phyloP scores from a whole-genome alignment of 2,113 vertebrate species.

The Zosterops borbonicus region DNA sequence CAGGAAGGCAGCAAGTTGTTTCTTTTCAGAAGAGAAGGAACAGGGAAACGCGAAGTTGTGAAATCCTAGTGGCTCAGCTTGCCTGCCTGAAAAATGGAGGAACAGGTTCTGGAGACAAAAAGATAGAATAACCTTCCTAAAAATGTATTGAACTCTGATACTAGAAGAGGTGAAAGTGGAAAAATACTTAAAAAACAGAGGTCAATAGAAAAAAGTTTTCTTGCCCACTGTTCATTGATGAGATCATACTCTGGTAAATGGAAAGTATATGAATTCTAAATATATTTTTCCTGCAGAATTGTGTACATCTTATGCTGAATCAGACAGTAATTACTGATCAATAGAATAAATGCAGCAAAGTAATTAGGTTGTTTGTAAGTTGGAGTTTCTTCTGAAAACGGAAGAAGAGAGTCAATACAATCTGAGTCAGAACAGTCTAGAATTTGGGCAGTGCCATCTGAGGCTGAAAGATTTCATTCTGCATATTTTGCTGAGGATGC shows the following conservation, averaged over 20 bases:
- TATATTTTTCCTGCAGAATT: not conserved
- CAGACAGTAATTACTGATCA: not conserved
- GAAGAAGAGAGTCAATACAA: not conserved
- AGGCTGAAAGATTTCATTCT: not conserved
- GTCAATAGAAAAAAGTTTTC: not conserved
- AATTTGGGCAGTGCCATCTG: not conserved
- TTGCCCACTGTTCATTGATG: not conserved
- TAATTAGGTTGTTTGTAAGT: not conserved
- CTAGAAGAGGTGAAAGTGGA: not conserved
- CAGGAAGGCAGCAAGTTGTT: not conserved
- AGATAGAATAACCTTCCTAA: not conserved
- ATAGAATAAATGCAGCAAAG: not conserved
- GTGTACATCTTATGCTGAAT: not conserved
- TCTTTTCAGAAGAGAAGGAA: not conserved
- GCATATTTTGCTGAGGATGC: not conserved
- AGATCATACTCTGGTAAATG: not conserved
- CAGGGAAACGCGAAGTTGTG: not conserved
- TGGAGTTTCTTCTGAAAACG: not conserved
- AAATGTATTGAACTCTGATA: not conserved
- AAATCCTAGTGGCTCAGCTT: not conserved
- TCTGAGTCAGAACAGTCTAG: not conserved
- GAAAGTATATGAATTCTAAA: not conserved
- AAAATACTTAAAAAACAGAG: not conserved
- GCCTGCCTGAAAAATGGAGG: not conserved
- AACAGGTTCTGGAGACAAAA: not conserved